phyloP scores from a whole-genome alignment of 2,797 vertebrate species.

The Tachyglossus aculeatus region DNA sequence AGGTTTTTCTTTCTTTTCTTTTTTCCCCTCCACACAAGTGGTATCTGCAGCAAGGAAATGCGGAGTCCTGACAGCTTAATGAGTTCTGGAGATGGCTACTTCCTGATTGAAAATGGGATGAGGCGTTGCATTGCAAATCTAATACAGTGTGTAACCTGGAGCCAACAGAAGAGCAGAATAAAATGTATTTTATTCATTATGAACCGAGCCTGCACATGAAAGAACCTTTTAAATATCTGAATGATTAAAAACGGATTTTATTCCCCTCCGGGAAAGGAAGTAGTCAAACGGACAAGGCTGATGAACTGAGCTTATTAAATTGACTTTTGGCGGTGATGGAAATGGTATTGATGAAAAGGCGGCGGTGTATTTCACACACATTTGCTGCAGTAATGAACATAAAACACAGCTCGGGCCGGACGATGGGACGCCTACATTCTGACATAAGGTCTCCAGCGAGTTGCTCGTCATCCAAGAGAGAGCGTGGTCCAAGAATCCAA shows the following conservation, averaged over 20 bases:
- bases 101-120: slow-evolving; percentile 34
- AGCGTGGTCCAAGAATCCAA: not conserved
- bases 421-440: not conserved
- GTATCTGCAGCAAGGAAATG: slow-evolving; percentile 6
- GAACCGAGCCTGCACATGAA: slow-evolving; percentile 59
- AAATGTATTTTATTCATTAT: slow-evolving; percentile 64
- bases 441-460: not conserved
- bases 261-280: slow-evolving; percentile 63
- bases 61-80: slow-evolving; percentile 21
- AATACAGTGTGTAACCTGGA: slow-evolving; percentile 11
- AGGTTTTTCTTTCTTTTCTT: too few species aligned
- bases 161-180: slow-evolving; percentile 54
- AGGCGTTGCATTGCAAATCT: slow-evolving; percentile 43
- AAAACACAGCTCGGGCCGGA: not conserved
- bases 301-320: slow-evolving; percentile 66
- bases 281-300: slow-evolving; percentile 48
- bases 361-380: slow-evolving; percentile 20
- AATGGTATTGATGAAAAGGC: slow-evolving; percentile 25
- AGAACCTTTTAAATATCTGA: slow-evolving; percentile 59
- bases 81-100: slow-evolving; percentile 33
- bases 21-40: too few species aligned
- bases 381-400: slow-evolving; percentile 8
- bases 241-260: slow-evolving; percentile 64
- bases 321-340: slow-evolving; percentile 39
- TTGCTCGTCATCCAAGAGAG: not conserved